Base-by-base conservation (phyloP, 2,113 vertebrate genomes). In the Etia nguti region DNA sequence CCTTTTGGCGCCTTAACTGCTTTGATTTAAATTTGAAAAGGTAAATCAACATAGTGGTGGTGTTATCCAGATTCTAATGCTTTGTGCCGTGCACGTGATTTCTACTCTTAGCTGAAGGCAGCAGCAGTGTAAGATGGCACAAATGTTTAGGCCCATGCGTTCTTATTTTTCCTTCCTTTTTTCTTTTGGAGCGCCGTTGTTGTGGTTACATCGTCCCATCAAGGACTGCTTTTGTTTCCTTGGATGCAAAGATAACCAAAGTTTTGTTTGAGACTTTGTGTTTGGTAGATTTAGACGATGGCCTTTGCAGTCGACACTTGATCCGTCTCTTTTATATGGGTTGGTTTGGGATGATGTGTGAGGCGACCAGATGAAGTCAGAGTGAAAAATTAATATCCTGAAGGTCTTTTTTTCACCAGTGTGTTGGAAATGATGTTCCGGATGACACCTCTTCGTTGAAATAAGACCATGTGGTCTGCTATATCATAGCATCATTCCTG, bases 151-250 rank as follows among this genome's bases (percentile, higher is more conserved):
- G 8, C 52, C n/a, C 13, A 10, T 79, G 55, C 75, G 22, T 86
- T 26, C 41, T 77, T 54, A 48, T 4, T 81, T 34, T n/a, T 50
- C 29, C 9, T 29, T 11, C 11, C 6, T 5, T 31, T 26, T 15
- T 16, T 26, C 6, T 26, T 73, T 46, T 73, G 22, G n/a, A 56
- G 48, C n/a, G 4, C 12, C 22, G 41, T 34, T 91, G 84, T 87
- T 89, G 55, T 91, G 83, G 88, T 79, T 79, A 60, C 86, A 62
- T 80, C 56, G 57, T 60, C 82, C 29, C 6, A 46, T 86, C 59
- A 65, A 56, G 18, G 50, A 75, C 55, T 84, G 73, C 13, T 85
- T 83, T 86, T 52, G 90, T 91, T 88, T 59, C 36, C 86, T 89
- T 88, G 81, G 84, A 18, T 79, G 86, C 82, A 55, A 54, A 75